Conservation (phyloP, 2,113 vertebrate genomes). For the Aythya baeri region DNA sequence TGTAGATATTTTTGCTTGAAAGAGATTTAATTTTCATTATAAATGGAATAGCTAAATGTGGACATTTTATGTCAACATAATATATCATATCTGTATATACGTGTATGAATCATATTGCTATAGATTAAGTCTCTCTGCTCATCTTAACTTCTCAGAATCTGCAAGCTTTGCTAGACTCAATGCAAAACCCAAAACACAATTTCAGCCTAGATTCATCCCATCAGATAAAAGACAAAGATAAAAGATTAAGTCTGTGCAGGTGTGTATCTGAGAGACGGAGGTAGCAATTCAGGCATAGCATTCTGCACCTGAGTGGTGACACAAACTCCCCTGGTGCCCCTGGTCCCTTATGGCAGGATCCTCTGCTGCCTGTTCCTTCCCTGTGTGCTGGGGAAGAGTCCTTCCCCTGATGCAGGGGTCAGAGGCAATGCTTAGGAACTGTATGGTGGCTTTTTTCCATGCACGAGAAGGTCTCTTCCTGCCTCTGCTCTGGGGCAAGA, state of each 20-base stretch:
- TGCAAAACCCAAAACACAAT: not conserved
- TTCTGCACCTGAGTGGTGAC: not conserved
- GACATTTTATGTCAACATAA: not conserved
- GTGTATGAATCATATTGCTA: not conserved
- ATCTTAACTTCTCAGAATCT: not conserved
- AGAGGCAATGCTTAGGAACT: not conserved
- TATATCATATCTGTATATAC: not conserved
- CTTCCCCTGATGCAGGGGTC: not conserved
- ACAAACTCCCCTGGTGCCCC: not conserved
- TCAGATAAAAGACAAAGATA: not conserved
- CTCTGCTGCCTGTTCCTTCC: not conserved
- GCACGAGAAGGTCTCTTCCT: not conserved
- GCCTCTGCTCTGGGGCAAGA: not conserved
- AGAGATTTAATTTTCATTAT: not conserved
- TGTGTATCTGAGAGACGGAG: not conserved
- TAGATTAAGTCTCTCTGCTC: not conserved
- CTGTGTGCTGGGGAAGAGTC: not conserved
- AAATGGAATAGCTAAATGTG: not conserved
- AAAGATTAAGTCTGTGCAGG: not conserved
- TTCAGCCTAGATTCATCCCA: not conserved
- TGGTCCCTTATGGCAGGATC: not conserved
- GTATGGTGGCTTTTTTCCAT: not conserved
- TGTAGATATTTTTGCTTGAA: not conserved
- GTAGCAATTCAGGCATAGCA: accelerated
- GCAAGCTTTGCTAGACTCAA: not conserved